A percentile compares a stretch with the other conserved stretches of the same genome.
These are phyloP conservation scores for Pseudanteris insignis DNA, from an alignment of 2,888 invertebrate species.

Conservation along the genomic window DNA sequence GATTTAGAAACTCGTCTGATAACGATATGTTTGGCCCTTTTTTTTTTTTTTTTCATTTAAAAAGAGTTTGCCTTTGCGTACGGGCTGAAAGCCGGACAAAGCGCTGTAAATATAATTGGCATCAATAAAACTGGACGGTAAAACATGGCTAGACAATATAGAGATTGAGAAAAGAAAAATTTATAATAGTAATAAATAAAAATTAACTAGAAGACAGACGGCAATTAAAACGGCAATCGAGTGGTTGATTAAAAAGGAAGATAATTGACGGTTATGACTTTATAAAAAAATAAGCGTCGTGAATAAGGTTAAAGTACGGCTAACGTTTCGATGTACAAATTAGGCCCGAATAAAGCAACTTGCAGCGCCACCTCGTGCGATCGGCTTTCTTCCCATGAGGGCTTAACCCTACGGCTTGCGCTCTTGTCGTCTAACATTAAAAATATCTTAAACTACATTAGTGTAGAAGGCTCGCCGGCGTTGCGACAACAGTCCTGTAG, in stretches of 20 bases:
- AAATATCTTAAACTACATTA: conserved; percentile 56
- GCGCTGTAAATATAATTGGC: conserved; percentile 9
- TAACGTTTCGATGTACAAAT: conserved; percentile 29
- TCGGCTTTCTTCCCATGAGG: conserved; percentile 2
- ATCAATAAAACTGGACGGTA: conserved; percentile 32
- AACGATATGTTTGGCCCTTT: conserved; percentile 62
- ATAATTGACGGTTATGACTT: conserved; percentile 5
- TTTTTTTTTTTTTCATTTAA: too few species aligned
- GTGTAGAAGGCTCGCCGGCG: conserved; percentile 47
- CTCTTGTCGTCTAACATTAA: conserved; percentile 50
- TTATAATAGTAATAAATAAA: too few species aligned
- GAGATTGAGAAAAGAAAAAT: conserved; percentile 2
- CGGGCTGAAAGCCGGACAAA: not conserved
- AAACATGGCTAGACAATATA: conserved; percentile 14
- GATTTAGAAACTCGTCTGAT: conserved; percentile 50
- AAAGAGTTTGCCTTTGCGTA: conserved; percentile 45
- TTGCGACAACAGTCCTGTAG: conserved; percentile 44
- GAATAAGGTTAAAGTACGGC: conserved; percentile 13
- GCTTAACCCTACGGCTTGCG: conserved; percentile 15
- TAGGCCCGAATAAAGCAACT: conserved; percentile 21
- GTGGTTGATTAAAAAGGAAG: conserved; percentile 7
- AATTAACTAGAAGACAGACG: not conserved
- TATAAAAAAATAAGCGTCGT: conserved; percentile 9
- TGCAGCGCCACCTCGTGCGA: conserved; percentile 12
- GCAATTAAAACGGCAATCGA: not conserved